phyloP scores from a whole-genome alignment of 2,888 invertebrate species.

The Chrysina gloriosa region DNA sequence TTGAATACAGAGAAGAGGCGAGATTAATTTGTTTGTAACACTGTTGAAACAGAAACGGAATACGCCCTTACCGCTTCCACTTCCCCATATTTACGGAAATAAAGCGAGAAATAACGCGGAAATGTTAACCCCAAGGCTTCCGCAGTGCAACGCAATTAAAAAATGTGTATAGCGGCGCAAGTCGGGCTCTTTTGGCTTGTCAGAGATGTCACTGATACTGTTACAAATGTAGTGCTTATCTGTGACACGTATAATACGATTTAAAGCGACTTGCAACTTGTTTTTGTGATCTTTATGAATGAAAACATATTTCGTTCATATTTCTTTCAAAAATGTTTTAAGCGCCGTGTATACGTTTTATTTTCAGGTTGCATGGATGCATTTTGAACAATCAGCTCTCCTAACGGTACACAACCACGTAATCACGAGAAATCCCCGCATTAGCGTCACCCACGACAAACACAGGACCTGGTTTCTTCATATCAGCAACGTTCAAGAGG shows the following conservation, averaged over 20 bases:
- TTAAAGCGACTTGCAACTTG: background rate
- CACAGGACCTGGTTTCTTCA: constrained; percentile 94
- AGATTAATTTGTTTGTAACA: constrained; percentile 19
- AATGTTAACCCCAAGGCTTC: background rate
- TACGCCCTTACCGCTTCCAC: background rate
- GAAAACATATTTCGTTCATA: background rate
- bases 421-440: constrained; percentile 91
- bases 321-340: too few species aligned
- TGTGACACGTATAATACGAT: background rate
- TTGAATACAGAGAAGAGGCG: too few species aligned
- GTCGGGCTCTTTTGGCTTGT: background rate
- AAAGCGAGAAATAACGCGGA: background rate
- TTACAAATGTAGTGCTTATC: constrained; percentile 15
- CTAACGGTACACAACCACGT: constrained; percentile 94
- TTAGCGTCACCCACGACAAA: constrained; percentile 92
- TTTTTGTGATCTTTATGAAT: background rate
- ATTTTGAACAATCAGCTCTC: constrained; percentile 93
- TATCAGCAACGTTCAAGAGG: constrained; percentile 91
- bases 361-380: constrained; percentile 94
- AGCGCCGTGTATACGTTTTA: too few species aligned
- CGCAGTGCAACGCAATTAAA: background rate
- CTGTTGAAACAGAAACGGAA: background rate
- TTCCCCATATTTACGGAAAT: background rate
- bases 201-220: constrained; percentile 11
- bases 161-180: background rate